These are phyloP conservation scores for Oreotrochilus melanogaster DNA, from an alignment of 2,113 vertebrate genomes.

Conservation along the genomic window DNA sequence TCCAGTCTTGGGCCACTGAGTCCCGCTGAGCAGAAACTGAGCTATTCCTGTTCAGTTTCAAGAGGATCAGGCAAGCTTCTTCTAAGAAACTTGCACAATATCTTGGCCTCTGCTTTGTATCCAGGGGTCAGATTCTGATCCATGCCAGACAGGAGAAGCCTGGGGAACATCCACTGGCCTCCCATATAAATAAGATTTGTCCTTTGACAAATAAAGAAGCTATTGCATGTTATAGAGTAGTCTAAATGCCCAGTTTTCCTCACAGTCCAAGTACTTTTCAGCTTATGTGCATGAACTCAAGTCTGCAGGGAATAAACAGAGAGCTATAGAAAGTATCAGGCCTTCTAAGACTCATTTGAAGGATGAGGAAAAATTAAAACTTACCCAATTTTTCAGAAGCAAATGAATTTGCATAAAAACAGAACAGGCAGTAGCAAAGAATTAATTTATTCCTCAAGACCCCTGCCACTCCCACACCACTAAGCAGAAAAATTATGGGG, in stretches of 20 bases:
- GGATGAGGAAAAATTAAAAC: constrained; percentile 23
- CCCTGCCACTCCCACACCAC: not conserved
- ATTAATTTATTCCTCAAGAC: not conserved
- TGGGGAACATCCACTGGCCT: constrained; percentile 20
- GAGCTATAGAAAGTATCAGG: constrained; percentile 9
- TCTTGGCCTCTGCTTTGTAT: constrained; percentile 4
- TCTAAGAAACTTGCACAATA: constrained; percentile 50
- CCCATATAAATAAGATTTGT: constrained; percentile 24
- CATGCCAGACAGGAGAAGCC: not conserved
- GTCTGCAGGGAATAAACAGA: constrained; percentile 22
- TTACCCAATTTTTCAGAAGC: not conserved
- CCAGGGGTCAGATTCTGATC: constrained; percentile 36
- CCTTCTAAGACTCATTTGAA: not conserved
- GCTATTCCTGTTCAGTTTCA: not conserved
- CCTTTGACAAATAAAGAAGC: constrained; percentile 11
- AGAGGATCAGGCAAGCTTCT: not conserved
- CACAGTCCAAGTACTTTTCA: not conserved
- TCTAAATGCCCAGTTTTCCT: constrained; percentile 2
- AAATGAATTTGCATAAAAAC: not conserved
- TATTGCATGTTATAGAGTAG: not conserved
- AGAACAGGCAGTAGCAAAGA: not conserved
- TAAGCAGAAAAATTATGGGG: not conserved
- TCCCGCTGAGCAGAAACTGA: not conserved
- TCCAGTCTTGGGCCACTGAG: accelerated
- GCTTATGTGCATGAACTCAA: not conserved